phyloP scores from a whole-genome alignment of 2,888 invertebrate genomes.

The Tenodera sinensis region DNA sequence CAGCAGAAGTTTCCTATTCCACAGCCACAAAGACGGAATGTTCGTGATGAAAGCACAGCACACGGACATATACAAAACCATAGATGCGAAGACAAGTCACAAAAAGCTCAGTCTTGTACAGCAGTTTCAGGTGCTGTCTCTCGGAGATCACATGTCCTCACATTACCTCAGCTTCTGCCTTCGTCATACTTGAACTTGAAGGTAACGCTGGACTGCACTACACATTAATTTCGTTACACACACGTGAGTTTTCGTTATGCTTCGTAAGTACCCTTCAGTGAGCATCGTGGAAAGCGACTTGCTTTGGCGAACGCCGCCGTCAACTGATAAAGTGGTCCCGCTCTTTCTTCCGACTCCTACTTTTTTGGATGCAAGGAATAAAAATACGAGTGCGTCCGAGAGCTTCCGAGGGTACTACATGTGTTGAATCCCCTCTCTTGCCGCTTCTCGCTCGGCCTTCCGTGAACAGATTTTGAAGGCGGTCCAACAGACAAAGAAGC shows the following conservation, averaged over 20 bases:
- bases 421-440: background rate
- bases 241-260: background rate
- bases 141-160: background rate
- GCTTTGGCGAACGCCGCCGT: background rate
- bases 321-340: background rate
- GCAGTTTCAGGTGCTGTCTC: background rate
- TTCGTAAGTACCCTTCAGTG: background rate
- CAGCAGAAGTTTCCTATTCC: background rate
- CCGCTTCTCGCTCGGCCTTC: background rate
- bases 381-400: background rate
- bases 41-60: background rate
- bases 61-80: background rate
- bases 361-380: background rate
- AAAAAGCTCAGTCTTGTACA: constrained; percentile 1
- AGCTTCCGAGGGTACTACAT: background rate
- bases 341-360: background rate
- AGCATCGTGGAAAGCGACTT: background rate
- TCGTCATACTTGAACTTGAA: background rate
- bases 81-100: background rate
- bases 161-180: background rate
- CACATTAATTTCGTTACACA: background rate
- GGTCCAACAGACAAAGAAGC: background rate
- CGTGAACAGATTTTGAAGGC: background rate
- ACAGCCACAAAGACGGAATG: constrained; percentile 3
- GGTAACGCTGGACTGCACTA: background rate